These are phyloP conservation scores for Neuroscelio doddi DNA, from an alignment of 2,888 invertebrate genomes.

Conservation along the genomic window DNA sequence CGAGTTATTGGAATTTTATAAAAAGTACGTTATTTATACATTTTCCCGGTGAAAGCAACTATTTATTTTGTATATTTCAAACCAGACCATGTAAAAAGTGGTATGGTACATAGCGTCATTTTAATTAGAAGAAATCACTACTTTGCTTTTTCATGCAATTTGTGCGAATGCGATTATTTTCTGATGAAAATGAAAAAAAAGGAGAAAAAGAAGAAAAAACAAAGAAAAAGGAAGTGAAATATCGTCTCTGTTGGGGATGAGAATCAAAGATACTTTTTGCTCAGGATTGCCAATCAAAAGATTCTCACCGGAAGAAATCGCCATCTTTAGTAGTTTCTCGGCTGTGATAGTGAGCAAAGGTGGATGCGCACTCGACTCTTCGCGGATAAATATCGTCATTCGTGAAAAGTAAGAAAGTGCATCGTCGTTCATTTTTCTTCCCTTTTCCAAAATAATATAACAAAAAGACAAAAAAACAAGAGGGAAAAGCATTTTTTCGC, in stretches of 20 bases:
- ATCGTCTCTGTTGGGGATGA: neutral
- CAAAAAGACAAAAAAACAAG: conserved; percentile 15
- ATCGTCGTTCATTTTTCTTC: conserved; percentile 30
- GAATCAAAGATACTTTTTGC: conserved; percentile 7
- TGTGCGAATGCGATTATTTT: no score
- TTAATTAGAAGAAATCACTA: no score
- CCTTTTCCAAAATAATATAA: conserved; percentile 23
- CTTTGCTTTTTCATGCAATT: no score
- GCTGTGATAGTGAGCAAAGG: conserved; percentile 41
- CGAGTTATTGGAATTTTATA: no score
- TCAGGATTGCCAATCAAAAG: conserved; percentile 7
- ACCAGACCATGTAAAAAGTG: no score
- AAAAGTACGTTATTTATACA: conserved; percentile 5
- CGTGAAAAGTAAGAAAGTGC: conserved; percentile 11
- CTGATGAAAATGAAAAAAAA: neutral
- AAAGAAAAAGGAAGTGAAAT: no score
- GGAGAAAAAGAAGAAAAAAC: no score
- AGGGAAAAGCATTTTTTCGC: conserved; percentile 44
- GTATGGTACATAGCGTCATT: no score
- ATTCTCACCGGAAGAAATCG: conserved; percentile 1
- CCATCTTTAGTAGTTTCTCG: conserved; percentile 45
- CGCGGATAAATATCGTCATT: conserved; percentile 28
- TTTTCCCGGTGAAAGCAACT: conserved; percentile 6
- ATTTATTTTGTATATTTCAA: neutral
- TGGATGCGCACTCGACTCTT: conserved; percentile 34